phyloP scores from a whole-genome alignment of 2,888 invertebrate genomes.

The Neria commutata region DNA sequence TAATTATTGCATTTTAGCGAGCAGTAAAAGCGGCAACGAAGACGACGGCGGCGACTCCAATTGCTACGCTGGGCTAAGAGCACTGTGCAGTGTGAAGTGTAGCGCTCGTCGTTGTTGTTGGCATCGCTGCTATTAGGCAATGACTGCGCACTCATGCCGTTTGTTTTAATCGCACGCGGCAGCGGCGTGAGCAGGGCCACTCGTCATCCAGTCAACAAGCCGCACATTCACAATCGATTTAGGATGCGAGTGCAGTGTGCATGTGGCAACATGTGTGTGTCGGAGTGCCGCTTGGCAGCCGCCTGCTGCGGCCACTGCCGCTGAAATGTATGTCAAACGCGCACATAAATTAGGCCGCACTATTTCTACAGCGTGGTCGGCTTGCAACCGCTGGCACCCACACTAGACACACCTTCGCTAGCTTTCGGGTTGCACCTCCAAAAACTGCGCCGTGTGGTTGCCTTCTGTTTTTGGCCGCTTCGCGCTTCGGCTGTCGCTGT shows the following conservation, averaged over 20 bases:
- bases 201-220: too few relatives aligned
- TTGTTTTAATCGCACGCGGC: slow-evolving; percentile 53
- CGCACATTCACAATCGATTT: slow-evolving; percentile 56
- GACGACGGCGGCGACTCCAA: background rate
- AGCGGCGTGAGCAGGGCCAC: too few relatives aligned
- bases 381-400: background rate
- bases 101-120: background rate
- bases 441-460: background rate
- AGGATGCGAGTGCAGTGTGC: slow-evolving; percentile 18
- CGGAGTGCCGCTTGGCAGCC: background rate
- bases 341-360: slow-evolving; percentile 27
- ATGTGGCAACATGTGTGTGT: background rate
- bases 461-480: slow-evolving; percentile 43
- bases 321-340: slow-evolving; percentile 44
- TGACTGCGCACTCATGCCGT: slow-evolving; percentile 41
- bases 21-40: background rate
- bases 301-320: background rate
- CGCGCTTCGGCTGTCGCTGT: slow-evolving; percentile 35
- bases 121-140: slow-evolving; percentile 22
- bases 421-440: background rate
- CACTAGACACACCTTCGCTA: background rate
- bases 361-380: background rate
- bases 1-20: slow-evolving; percentile 29
- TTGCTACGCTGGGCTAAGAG: too few relatives aligned
- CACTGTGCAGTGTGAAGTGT: too few relatives aligned